phyloP scores from a whole-genome alignment of 1,140 invertebrate genomes.

The Parapsyche elsis region DNA sequence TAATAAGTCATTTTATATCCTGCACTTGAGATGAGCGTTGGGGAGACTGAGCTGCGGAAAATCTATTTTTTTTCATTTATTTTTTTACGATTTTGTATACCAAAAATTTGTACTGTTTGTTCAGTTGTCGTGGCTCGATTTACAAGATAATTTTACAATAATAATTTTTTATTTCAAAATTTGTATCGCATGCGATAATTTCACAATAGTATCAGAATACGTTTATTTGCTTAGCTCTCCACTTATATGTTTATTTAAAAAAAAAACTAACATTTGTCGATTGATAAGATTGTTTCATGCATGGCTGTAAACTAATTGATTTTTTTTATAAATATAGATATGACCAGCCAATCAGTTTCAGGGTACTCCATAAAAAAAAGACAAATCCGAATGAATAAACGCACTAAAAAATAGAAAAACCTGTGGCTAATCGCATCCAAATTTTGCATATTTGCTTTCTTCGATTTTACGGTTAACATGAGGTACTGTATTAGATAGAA shows the following conservation, averaged over 20 bases:
- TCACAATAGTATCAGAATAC: not conserved
- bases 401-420: too few species aligned
- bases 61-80: constrained; percentile 5
- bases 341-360: too few species aligned
- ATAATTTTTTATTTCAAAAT: not conserved
- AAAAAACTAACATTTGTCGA: too few species aligned
- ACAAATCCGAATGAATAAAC: too few species aligned
- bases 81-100: not conserved
- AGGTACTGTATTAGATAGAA: too few species aligned
- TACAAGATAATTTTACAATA: not conserved
- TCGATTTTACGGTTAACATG: too few species aligned
- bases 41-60: constrained; percentile 7
- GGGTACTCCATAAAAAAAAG: too few species aligned
- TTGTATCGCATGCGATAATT: not conserved
- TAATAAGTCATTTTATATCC: constrained; percentile 46
- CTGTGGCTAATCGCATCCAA: too few species aligned
- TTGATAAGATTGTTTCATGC: too few species aligned
- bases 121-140: not conserved
- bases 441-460: too few species aligned
- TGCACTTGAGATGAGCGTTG: constrained; percentile 34
- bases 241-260: not conserved
- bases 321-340: too few species aligned
- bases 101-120: not conserved
- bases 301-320: too few species aligned
- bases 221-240: not conserved